Percentiles rank a stretch among this genome's conserved stretches.
Conservation (phyloP, 2,797 vertebrate genomes). For the Eulemur albifrons region DNA sequence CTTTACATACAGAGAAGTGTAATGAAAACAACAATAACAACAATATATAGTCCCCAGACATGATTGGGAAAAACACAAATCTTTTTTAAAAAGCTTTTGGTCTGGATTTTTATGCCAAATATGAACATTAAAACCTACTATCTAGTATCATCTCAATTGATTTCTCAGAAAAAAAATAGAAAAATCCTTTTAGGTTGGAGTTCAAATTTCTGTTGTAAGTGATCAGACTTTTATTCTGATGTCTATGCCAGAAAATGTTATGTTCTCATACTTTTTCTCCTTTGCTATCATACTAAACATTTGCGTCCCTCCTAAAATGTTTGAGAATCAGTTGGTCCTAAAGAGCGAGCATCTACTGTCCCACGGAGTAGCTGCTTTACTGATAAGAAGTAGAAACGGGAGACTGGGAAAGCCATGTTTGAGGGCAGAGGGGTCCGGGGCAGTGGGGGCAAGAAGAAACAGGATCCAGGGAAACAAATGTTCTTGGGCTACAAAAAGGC, state of each 20-base stretch:
- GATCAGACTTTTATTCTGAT: neutral
- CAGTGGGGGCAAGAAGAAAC: neutral
- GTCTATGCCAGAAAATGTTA: neutral
- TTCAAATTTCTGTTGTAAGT: neutral
- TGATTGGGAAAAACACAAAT: neutral
- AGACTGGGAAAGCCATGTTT: neutral
- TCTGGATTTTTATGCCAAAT: slow-evolving; percentile 1
- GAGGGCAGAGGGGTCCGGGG: neutral
- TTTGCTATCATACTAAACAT: slow-evolving; percentile 1
- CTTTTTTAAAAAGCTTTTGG: neutral
- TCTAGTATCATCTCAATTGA: neutral
- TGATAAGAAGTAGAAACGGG: slow-evolving; percentile 50
- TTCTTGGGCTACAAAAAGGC: slow-evolving; percentile 68
- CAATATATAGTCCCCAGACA: neutral
- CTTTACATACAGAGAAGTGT: neutral
- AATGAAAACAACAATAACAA: neutral
- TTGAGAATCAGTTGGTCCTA: slow-evolving; percentile 43
- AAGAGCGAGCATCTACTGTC: neutral
- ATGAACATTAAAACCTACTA: neutral
- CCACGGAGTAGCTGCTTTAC: neutral
- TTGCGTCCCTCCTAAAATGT: neutral
- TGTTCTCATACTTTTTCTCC: neutral
- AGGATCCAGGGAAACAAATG: neutral
- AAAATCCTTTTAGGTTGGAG: neutral
- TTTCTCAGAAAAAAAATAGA: neutral